Conservation (phyloP, 2,113 vertebrate genomes). For the Lycaon pictus region DNA sequence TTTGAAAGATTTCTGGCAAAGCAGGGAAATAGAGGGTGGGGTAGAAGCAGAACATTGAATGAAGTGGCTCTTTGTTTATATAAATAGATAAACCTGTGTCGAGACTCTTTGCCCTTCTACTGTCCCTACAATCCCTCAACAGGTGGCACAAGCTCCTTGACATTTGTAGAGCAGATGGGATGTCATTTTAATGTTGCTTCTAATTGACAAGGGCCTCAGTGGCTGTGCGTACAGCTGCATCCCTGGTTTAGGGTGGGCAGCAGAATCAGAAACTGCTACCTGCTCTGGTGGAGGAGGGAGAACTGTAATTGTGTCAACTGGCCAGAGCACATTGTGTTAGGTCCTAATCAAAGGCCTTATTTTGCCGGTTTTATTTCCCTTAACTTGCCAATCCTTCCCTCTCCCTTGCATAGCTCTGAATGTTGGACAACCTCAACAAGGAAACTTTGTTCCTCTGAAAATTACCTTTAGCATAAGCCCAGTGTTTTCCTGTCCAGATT, state of each 20-base stretch:
- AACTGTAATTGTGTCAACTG: background rate
- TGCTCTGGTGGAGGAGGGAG: constrained; percentile 44
- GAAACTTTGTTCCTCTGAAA: constrained; percentile 65
- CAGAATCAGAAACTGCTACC: constrained; percentile 53
- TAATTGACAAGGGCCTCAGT: constrained; percentile 74
- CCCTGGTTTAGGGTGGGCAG: background rate
- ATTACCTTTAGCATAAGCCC: constrained; percentile 55
- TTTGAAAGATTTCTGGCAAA: constrained; percentile 75
- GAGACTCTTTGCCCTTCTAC: constrained; percentile 57
- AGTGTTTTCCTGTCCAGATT: constrained; percentile 53
- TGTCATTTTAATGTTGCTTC: constrained; percentile 80
- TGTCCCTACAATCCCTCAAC: constrained; percentile 61
- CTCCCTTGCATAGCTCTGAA: constrained; percentile 3
- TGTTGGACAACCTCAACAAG: constrained; percentile 50
- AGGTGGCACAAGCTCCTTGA: constrained; percentile 83
- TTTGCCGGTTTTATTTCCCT: constrained; percentile 69
- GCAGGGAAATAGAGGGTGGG: background rate
- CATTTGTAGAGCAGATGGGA: constrained; percentile 88
- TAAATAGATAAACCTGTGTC: constrained; percentile 80
- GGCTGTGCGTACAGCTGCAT: background rate
- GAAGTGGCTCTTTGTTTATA: constrained; percentile 84
- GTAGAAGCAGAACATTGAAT: constrained; percentile 28
- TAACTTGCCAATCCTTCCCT: constrained; percentile 40
- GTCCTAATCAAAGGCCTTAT: constrained; percentile 44
- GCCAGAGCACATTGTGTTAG: background rate